phyloP scores from a whole-genome alignment of 2,888 invertebrate species.

The Drosophila ustulata region DNA sequence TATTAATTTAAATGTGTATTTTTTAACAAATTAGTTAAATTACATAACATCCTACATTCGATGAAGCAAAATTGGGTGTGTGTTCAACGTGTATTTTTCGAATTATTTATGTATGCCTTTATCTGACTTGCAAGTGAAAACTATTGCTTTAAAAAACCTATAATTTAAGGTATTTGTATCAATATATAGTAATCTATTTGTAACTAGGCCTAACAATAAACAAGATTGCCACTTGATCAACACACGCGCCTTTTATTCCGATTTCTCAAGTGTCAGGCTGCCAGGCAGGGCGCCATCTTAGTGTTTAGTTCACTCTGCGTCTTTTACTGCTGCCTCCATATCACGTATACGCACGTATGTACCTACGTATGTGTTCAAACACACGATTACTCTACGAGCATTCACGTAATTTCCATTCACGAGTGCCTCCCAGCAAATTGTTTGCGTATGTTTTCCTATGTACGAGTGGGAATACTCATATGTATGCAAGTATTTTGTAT shows the following conservation, averaged over 20 bases:
- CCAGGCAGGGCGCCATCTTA: neutral
- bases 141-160: slow-evolving; percentile 15
- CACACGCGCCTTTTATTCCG: slow-evolving; percentile 1
- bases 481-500: slow-evolving; percentile 7
- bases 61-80: slow-evolving; percentile 23
- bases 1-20: slow-evolving; percentile 8
- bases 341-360: neutral
- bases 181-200: slow-evolving; percentile 29
- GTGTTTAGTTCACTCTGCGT: slow-evolving; percentile 4
- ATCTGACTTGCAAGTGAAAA: slow-evolving; percentile 20
- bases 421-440: neutral
- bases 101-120: slow-evolving; percentile 17
- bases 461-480: neutral
- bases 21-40: slow-evolving; percentile 14
- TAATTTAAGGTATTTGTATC: slow-evolving; percentile 48
- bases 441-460: slow-evolving; percentile 6
- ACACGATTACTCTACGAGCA: neutral
- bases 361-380: slow-evolving; percentile 1
- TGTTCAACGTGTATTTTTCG: slow-evolving; percentile 43
- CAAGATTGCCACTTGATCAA: slow-evolving; percentile 50
- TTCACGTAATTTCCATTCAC: slow-evolving; percentile 2
- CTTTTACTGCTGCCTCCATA: neutral
- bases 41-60: slow-evolving; percentile 12
- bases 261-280: neutral
- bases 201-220: slow-evolving; percentile 39